Evolutionary conservation across 2,888 invertebrate genomes (phyloP).

Genomic region (Copidosoma aretas): DNA sequence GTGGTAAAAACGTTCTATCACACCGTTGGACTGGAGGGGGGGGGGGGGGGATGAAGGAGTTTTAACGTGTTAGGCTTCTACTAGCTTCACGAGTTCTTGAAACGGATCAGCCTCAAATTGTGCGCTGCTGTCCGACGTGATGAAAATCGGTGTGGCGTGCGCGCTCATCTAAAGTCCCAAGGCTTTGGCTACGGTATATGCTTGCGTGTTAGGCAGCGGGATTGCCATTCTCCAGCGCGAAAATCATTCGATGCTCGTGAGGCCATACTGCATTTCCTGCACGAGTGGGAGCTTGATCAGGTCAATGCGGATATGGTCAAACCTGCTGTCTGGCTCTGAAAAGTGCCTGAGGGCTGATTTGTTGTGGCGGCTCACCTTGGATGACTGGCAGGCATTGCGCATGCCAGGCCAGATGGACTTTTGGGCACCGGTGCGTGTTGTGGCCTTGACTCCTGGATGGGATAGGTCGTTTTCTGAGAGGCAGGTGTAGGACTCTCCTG

Average conservation of each 20-base stretch:
- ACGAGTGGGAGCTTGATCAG: neutral
- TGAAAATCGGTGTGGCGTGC: neutral
- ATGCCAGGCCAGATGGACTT: constrained; percentile 56
- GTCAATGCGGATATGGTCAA: constrained; percentile 55
- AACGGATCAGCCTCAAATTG: constrained; percentile 7
- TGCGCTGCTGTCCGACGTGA: neutral
- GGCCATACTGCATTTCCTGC: neutral
- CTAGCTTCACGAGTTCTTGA: neutral
- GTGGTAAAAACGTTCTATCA: neutral
- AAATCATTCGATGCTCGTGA: neutral
- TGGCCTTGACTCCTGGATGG: too few relatives aligned
- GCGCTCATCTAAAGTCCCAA: neutral
- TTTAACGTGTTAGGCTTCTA: neutral
- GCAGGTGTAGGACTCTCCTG: too few relatives aligned
- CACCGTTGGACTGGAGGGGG: constrained; percentile 7
- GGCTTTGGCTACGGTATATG: neutral
- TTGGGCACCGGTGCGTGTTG: constrained; percentile 46
- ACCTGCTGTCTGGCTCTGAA: constrained; percentile 46
- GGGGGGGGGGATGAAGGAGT: constrained; percentile 1
- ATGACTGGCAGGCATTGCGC: constrained; percentile 13
- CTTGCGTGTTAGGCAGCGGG: neutral
- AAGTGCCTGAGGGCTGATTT: constrained; percentile 23
- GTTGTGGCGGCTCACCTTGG: too few relatives aligned
- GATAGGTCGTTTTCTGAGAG: too few relatives aligned
- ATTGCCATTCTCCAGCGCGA: neutral